These are phyloP conservation scores for Chaetorhynchus papuensis DNA, from an alignment of 2,113 vertebrate genomes.

Conservation along the genomic window DNA sequence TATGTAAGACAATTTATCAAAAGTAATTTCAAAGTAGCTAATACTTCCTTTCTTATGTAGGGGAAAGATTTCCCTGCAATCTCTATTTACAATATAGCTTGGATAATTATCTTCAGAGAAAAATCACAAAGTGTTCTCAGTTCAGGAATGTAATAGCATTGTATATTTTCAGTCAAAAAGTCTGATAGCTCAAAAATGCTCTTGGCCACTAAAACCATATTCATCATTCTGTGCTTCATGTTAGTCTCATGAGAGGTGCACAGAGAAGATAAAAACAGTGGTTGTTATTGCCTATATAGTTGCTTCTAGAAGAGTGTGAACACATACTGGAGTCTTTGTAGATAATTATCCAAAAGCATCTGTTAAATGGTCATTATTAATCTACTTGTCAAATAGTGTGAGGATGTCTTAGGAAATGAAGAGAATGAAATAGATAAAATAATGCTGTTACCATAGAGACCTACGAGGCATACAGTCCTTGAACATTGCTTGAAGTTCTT, in stretches of 20 bases:
- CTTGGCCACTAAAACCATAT: not conserved
- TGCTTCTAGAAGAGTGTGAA: not conserved
- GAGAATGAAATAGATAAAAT: not conserved
- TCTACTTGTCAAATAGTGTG: not conserved
- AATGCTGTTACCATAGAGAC: not conserved
- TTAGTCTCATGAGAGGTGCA: not conserved
- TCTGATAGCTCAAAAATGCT: not conserved
- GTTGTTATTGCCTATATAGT: not conserved
- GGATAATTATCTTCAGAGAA: not conserved
- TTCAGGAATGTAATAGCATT: not conserved
- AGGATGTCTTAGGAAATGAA: not conserved
- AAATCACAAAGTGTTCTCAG: not conserved
- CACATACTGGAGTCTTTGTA: not conserved
- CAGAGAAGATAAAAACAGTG: not conserved
- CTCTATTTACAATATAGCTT: not conserved
- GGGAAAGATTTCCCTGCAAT: not conserved
- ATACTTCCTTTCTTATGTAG: not conserved
- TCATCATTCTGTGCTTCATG: not conserved
- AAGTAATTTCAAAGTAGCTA: not conserved
- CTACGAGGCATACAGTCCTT: not conserved
- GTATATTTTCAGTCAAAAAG: not conserved
- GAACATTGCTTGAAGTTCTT: not conserved
- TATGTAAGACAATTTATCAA: not conserved
- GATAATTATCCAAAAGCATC: not conserved
- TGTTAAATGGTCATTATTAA: not conserved